Percentiles rank a stretch among this genome's conserved stretches.
phyloP scores from a whole-genome alignment of 2,888 invertebrate genomes.

The Hyposoter didymator region DNA sequence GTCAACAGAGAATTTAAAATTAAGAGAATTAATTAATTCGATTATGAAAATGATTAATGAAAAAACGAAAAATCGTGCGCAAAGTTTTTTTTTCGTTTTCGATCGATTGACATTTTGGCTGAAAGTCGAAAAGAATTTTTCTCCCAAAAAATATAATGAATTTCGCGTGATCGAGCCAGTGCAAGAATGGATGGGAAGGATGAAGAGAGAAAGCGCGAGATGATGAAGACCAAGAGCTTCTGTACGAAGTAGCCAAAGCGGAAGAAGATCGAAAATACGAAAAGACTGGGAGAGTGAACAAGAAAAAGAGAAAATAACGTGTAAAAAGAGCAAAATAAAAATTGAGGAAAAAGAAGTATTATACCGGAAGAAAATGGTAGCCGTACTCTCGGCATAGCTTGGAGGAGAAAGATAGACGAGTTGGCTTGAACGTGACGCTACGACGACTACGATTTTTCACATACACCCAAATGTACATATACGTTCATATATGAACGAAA shows the following conservation, averaged over 20 bases:
- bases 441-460: constrained; percentile 25
- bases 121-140: no score
- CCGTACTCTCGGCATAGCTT: neutral
- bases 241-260: constrained; percentile 51
- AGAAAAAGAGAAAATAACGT: constrained; percentile 30
- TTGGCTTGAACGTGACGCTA: constrained; percentile 51
- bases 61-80: neutral
- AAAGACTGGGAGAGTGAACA: constrained; percentile 31
- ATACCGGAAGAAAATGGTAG: constrained; percentile 51
- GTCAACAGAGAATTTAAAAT: neutral
- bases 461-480: neutral
- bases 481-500: neutral
- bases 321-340: constrained; percentile 14
- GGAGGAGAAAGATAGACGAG: constrained; percentile 43
- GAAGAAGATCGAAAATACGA: constrained; percentile 48
- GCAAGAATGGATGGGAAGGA: neutral
- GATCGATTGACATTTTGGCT: neutral
- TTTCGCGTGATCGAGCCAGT: neutral
- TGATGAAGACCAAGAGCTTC: constrained; percentile 25
- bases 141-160: neutral
- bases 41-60: neutral
- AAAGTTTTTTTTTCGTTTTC: neutral
- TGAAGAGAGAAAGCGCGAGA: constrained; percentile 2
- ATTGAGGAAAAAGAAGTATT: constrained; percentile 39
- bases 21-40: neutral